Conservation (phyloP, 2,113 vertebrate species). For the Tautogolabrus adspersus region DNA sequence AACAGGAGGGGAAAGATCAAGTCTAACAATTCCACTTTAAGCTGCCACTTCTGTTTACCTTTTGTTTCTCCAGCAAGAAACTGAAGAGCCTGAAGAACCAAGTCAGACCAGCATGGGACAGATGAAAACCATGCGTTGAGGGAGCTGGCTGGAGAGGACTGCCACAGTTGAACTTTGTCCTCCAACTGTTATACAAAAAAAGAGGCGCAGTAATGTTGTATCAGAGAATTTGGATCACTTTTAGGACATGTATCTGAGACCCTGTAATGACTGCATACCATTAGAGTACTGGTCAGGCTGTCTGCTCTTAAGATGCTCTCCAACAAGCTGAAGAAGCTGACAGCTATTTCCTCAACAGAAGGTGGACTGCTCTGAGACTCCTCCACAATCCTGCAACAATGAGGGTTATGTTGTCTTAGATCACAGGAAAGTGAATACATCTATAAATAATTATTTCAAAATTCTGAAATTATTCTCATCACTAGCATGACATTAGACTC, state of each 20-base stretch:
- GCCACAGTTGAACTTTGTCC: conserved; percentile 95
- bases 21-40: not conserved
- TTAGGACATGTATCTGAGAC: not conserved
- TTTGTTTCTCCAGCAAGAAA: conserved; percentile 94
- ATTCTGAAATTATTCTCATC: not conserved
- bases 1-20: not conserved
- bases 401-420: not conserved
- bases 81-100: conserved; percentile 91
- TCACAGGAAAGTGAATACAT: not conserved
- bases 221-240: not conserved
- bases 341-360: conserved; percentile 90
- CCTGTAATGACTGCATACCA: conserved; percentile 79
- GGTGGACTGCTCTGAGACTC: conserved; percentile 88
- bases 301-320: conserved; percentile 91
- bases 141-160: conserved; percentile 91
- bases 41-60: conserved; percentile 76
- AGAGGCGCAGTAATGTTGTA: not conserved
- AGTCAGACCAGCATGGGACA: conserved; percentile 93
- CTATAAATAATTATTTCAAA: not conserved
- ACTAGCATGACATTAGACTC: conserved; percentile 65
- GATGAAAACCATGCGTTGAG: conserved; percentile 95
- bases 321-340: conserved; percentile 93
- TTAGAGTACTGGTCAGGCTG: conserved; percentile 85
- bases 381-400: conserved; percentile 87
- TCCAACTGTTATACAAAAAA: conserved; percentile 85